Evolutionary conservation across 2,888 invertebrate genomes (phyloP), one percentile per base, ranked within the genome.

Genomic region (Timema cristinae): DNA sequence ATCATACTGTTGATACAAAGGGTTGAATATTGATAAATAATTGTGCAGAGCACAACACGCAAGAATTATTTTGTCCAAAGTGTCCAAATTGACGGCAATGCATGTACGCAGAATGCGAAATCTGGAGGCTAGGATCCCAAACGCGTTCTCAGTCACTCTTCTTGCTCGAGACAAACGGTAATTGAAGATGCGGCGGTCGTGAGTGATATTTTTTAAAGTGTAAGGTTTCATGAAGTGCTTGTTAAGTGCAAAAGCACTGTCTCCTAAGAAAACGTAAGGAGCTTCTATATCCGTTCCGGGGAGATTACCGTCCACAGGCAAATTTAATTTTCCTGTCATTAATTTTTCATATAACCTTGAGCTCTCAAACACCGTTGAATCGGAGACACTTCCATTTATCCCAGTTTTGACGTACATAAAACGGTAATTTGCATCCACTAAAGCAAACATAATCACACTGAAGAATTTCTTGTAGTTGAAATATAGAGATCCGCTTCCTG

Each of bases 391-490:
- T 32, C 63, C 63, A 63, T 63, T 16, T 16, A 13, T 13, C 32
- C 63, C 63, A 32, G 63, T 48, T 47, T 63, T 32, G 16, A 15
- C 63, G 48, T 63, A 63, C 16, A 63, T 15, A 48, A 63, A 63
- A 32, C 48, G 47, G 63, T 63, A 63, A 47, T 63, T 63, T 16
- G 16, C 63, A 32, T 63, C 48, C 6, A 63, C 63, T 32, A 63
- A 63, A 47, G 63, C 63, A 63, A 15, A 63, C 6, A 63, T 32
- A 47, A 63, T 63, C 48, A 2, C 48, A 63, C 16, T 15, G 32
- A 63, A 63, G 48, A 63, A 63, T 63, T n/a, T 63, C 15, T 63
- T 63, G 63, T 63, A 63, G 48, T 63, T 63, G 63, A 47, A 63
- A 13, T 63, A 63, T 48, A 16, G 48, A 13, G 47, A 47, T 15